A percentile compares a stretch with the other conserved stretches of the same genome.
phyloP scores from a whole-genome alignment of 2,113 vertebrate genomes.

The Dasypus novemcinctus region DNA sequence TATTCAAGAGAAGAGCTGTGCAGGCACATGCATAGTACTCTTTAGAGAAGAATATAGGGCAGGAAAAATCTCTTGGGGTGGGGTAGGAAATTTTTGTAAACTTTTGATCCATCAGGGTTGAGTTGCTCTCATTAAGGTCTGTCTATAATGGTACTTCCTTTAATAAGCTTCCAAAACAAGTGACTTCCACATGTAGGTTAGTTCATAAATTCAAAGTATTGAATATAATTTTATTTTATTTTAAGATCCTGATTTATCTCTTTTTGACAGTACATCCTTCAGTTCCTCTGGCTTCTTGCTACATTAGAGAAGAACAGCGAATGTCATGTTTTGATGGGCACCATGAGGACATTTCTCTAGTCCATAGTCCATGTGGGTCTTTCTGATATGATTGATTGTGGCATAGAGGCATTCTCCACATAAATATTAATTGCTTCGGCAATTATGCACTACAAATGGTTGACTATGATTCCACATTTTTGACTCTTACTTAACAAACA shows the following conservation, averaged over 20 bases:
- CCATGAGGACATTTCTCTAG: slow-evolving; percentile 30
- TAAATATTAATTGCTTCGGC: slow-evolving; percentile 66
- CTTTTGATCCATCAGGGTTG: not conserved
- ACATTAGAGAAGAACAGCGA: slow-evolving; percentile 32
- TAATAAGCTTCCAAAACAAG: slow-evolving; percentile 26
- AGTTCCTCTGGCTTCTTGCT: slow-evolving; percentile 44
- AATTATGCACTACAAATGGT: slow-evolving; percentile 10
- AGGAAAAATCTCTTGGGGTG: not conserved
- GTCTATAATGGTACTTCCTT: not conserved
- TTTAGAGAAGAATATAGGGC: not conserved
- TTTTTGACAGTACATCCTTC: slow-evolving; percentile 39
- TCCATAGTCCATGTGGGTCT: not conserved
- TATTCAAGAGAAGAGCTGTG: not conserved
- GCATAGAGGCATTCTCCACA: not conserved
- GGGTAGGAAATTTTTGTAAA: not conserved
- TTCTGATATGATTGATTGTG: slow-evolving; percentile 45
- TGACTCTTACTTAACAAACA: not conserved
- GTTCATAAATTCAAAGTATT: slow-evolving; percentile 10
- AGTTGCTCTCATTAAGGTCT: not conserved
- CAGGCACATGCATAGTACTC: not conserved
- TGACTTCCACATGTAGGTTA: not conserved
- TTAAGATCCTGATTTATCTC: slow-evolving; percentile 42
- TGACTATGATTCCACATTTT: not conserved
- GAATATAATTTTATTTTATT: slow-evolving; percentile 49
- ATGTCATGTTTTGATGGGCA: slow-evolving; percentile 41